Conservation (phyloP, 2,113 vertebrate genomes). For the Blennius ocellaris region DNA sequence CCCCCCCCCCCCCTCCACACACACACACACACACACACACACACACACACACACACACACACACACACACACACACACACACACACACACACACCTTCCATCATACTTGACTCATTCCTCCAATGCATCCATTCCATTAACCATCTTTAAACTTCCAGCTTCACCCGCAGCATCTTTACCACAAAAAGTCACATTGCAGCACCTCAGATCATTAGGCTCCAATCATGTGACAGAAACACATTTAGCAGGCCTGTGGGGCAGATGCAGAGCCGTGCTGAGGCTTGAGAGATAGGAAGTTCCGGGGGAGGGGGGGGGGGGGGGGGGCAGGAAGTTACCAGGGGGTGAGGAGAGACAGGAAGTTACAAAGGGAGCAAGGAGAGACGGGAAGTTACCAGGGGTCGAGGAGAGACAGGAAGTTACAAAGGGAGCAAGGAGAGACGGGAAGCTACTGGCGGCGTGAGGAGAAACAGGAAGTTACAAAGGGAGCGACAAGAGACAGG, state of each 20-base stretch:
- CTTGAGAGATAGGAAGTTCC: constrained; percentile 17
- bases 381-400: too few relatives aligned
- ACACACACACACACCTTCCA: not conserved
- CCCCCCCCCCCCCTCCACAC: too few relatives aligned
- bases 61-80: not conserved
- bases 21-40: too few relatives aligned
- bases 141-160: constrained; percentile 1
- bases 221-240: constrained; percentile 23
- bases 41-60: too few relatives aligned
- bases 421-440: too few relatives aligned
- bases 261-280: constrained; percentile 6
- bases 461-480: too few relatives aligned
- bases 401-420: too few relatives aligned
- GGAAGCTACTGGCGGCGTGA: too few relatives aligned
- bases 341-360: too few relatives aligned
- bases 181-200: constrained; percentile 20
- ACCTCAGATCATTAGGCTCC: constrained; percentile 39
- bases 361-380: too few relatives aligned
- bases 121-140: constrained; percentile 2
- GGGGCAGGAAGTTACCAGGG: not conserved
- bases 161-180: constrained; percentile 32
- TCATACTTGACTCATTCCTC: constrained; percentile 10
- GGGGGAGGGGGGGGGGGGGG: too few relatives aligned
- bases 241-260: constrained; percentile 41
- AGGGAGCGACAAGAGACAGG: too few relatives aligned